phyloP scores from a whole-genome alignment of 1,140 invertebrate genomes.

The Scylla paramamosain region DNA sequence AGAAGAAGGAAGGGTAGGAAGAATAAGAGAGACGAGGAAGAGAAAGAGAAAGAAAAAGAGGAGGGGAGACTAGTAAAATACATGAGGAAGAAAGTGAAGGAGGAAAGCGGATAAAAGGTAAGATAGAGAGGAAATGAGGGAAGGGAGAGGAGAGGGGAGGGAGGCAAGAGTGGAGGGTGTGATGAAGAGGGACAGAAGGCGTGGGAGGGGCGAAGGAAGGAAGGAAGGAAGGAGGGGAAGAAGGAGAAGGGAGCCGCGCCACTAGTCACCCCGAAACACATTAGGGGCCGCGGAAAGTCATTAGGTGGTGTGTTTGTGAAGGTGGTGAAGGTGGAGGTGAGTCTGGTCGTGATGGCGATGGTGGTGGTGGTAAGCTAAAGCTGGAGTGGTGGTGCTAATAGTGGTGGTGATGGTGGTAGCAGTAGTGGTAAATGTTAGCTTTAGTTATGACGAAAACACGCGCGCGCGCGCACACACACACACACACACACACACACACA shows the following conservation, averaged over 20 bases:
- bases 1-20: no score
- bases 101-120: neutral
- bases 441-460: no score
- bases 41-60: no score
- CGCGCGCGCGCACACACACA: no score
- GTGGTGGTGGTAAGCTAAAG: neutral
- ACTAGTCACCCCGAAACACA: neutral
- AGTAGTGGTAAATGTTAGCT: no score
- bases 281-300: constrained; percentile 8
- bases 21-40: no score
- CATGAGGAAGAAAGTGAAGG: neutral
- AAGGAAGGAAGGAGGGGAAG: neutral
- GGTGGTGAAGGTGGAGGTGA: neutral
- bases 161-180: neutral
- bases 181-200: neutral
- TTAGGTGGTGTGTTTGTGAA: neutral
- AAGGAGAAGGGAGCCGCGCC: neutral
- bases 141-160: neutral
- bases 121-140: neutral
- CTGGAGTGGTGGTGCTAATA: no score
- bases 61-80: no score
- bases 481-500: no score
- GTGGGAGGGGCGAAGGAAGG: neutral
- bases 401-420: no score
- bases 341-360: neutral